Base-by-base conservation (phyloP, 2,888 invertebrate genomes). In the Apomyelois bistriatella region DNA sequence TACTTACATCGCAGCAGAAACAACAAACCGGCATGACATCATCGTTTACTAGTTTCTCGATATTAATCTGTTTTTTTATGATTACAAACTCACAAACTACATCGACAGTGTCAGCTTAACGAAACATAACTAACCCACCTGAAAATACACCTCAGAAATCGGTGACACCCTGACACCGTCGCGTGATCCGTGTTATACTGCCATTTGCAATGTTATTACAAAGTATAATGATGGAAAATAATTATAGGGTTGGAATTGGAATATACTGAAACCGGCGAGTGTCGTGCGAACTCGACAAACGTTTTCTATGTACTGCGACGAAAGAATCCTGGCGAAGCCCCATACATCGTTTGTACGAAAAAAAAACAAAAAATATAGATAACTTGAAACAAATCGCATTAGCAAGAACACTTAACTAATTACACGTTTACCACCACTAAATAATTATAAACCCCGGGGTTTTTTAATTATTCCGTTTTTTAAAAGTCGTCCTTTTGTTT, bases 271-370 rank as follows among this genome's bases (percentile, higher is more conserved):
- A 32, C 37, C 22, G 5, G 22, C 22, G 2, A 22, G 22, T 66
- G 67, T 66, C 80, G 80, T 83, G 79, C 75, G 68, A 60, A 66
- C 79, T 61, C 76, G 66, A 61, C 76, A 72, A 66, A 70, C 62
- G 68, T 68, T 72, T 56, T 74, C 75, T 74, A 74, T 64, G 70
- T 56, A 83, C 83, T 79, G 79, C 76, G 67, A 76, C 74, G 73
- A 75, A 68, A 73, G n/a, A n/a, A n/a, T n/a, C n/a, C n/a, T n/a
- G n/a, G n/a, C n/a, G n/a, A n/a, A n/a, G n/a, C n/a, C n/a, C n/a
- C n/a, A n/a, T n/a, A n/a, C n/a, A n/a, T n/a, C n/a, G n/a, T n/a
- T n/a, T n/a, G n/a, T n/a, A n/a, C n/a, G n/a, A n/a, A n/a, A n/a
- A n/a, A n/a, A n/a, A n/a, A n/a, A n/a, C n/a, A n/a, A n/a, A n/a